Evolutionary conservation across 2,888 invertebrate species (phyloP), one percentile per base, ranked within the genome.

Genomic region (Euphydryas editha): DNA sequence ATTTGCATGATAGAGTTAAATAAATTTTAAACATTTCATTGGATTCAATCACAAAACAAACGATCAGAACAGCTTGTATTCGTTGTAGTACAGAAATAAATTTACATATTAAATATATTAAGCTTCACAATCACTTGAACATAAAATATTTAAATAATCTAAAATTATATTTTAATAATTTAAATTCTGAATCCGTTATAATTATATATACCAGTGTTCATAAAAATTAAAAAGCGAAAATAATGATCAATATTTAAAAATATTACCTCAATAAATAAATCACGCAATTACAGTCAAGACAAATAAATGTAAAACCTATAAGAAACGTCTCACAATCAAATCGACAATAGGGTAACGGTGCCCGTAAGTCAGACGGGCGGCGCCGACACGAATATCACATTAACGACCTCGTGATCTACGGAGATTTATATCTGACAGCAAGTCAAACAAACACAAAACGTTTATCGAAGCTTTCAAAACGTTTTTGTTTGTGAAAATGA

Each of bases 301-400:
- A 88, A 90, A 90, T 90, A 88, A 7, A 6, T 4, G 6, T 89
- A 87, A 89, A 87, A 88, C 88, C 84, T 78, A 78, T 70, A 80
- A 79, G 80, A 65, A 65, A 68, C 61, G 61, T 61, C 42, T 58
- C 57, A 59, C 82, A 84, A 86, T 89, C 83, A 85, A 88, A 88
- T 87, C 86, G 85, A 90, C 92, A 91, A 92, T 90, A 81, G 88
- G 77, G 78, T 92, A 92, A 90, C 92, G 88, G 92, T 87, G 72
- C 63, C 60, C 62, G 59, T 72, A 81, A 81, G 82, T 81, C 83
- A 82, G 82, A 79, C 78, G 84, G 85, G 79, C 84, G 82, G 85
- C 86, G 87, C 83, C 87, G 90, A 90, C 91, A 90, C 90, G 89
- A 91, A 89, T 90, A 88, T 88, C 86, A 88, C 90, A 90, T 90